Evolutionary conservation across 35 echinoderm and acorn worm genomes (phyloP).

Genomic region (Acanthaster planci): DNA sequence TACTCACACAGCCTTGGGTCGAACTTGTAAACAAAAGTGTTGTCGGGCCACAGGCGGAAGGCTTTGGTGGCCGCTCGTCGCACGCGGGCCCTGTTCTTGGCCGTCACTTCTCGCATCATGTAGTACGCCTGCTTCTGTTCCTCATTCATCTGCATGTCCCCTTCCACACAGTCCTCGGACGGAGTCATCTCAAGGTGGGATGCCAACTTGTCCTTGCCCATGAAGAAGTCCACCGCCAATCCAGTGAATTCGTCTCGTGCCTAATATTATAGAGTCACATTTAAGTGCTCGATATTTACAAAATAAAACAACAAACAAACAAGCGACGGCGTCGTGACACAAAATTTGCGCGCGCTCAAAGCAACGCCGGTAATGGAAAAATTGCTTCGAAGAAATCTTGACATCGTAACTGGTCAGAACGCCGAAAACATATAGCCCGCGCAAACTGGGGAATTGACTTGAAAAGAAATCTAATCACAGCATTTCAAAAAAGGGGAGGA

Average conservation of each 20-base stretch:
- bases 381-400: too few species aligned
- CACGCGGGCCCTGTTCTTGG: slow-evolving; percentile 11
- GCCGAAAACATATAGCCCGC: too few species aligned
- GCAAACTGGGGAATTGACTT: too few species aligned
- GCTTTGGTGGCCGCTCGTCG: background rate
- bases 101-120: background rate
- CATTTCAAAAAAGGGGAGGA: too few species aligned
- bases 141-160: background rate
- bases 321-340: too few species aligned
- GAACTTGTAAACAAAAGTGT: background rate
- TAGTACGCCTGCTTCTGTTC: background rate
- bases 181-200: background rate
- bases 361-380: too few species aligned
- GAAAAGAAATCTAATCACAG: too few species aligned
- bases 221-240: background rate
- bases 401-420: too few species aligned
- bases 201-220: background rate
- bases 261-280: background rate
- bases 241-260: background rate
- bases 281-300: too few species aligned
- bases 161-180: background rate
- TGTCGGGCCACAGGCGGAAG: background rate
- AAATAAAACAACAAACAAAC: too few species aligned
- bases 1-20: background rate
- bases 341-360: too few species aligned